phyloP scores from a whole-genome alignment of 2,113 vertebrate species.

The Onychostruthus taczanowskii region DNA sequence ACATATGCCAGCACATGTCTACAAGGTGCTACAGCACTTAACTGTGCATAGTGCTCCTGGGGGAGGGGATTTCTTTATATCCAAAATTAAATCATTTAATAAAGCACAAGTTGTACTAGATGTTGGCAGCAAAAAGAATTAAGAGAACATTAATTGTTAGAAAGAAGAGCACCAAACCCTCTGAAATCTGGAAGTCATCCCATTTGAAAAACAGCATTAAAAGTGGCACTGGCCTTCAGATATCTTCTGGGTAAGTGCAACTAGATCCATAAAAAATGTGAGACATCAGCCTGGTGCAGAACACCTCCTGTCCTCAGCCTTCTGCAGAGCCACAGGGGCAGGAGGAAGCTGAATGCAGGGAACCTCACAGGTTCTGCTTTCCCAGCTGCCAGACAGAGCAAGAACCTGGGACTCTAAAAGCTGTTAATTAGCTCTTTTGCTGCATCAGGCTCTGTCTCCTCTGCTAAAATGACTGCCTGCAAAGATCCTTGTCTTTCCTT shows the following conservation, averaged over 20 bases:
- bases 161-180: neutral
- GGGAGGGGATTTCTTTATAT: neutral
- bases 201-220: neutral
- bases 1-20: neutral
- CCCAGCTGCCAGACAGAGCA: neutral
- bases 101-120: neutral
- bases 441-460: neutral
- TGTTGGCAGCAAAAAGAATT: neutral
- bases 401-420: neutral
- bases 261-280: neutral
- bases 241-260: neutral
- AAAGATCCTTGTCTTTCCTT: neutral
- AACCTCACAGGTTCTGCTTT: neutral
- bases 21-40: neutral
- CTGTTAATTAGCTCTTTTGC: neutral
- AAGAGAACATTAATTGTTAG: neutral
- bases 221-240: neutral
- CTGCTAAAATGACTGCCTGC: neutral
- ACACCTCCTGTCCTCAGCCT: neutral
- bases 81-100: neutral
- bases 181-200: neutral
- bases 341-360: neutral
- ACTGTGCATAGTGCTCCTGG: neutral
- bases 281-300: neutral
- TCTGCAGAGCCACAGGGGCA: neutral